phyloP scores from a whole-genome alignment of 1,140 invertebrate species.

The Caenorhabditis tropicalis region DNA sequence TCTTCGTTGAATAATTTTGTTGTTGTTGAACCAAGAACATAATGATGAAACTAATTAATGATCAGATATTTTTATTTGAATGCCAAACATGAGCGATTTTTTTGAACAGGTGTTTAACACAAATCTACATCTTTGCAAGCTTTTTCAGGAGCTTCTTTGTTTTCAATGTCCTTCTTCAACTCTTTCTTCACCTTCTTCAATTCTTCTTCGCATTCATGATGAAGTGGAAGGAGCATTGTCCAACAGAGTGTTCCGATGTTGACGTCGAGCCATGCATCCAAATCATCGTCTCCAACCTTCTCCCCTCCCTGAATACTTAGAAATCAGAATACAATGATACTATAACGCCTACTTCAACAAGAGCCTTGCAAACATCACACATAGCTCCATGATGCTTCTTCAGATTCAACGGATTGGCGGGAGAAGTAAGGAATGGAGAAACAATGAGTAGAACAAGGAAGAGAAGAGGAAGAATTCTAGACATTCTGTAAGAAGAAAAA shows the following conservation, averaged over 20 bases:
- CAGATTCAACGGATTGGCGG: slow-evolving; percentile 14
- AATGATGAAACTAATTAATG: neutral
- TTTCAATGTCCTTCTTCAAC: slow-evolving; percentile 39
- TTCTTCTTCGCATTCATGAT: slow-evolving; percentile 23
- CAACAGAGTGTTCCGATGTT: slow-evolving; percentile 32
- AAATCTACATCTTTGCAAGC: slow-evolving; percentile 31
- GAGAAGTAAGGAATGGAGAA: slow-evolving; percentile 15
- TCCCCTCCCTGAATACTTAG: neutral
- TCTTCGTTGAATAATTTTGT: neutral
- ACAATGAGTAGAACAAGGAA: neutral
- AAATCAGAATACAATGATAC: neutral
- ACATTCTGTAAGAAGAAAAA: neutral
- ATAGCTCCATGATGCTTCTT: slow-evolving; percentile 30
- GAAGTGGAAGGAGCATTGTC: slow-evolving; percentile 18
- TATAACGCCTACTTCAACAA: slow-evolving; percentile 1
- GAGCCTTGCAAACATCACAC: slow-evolving; percentile 35
- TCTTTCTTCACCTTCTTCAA: slow-evolving; percentile 38
- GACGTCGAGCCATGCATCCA: slow-evolving; percentile 23
- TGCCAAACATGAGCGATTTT: too few species aligned
- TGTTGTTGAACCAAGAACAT: neutral
- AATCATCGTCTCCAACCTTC: slow-evolving; percentile 25
- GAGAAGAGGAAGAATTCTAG: neutral
- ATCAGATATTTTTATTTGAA: neutral
- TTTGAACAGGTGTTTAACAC: too few species aligned
- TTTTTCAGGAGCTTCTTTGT: neutral